A percentile compares a stretch with the other conserved stretches of the same genome.
phyloP scores from a whole-genome alignment of 1,140 invertebrate genomes.

The Galleria mellonella region DNA sequence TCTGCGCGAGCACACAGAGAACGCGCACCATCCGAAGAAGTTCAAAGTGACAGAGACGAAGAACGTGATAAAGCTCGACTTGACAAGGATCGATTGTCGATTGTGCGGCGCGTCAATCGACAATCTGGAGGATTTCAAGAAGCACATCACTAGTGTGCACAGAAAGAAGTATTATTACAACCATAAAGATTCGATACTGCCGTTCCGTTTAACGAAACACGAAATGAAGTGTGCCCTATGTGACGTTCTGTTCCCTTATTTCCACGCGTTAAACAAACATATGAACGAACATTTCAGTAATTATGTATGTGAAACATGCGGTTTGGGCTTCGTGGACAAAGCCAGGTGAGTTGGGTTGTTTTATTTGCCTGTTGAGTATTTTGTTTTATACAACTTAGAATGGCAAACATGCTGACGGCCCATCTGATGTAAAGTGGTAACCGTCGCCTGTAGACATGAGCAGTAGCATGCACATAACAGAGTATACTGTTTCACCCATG shows the following conservation, averaged over 20 bases:
- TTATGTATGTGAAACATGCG: conserved; percentile 79
- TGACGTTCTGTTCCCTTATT: conserved; percentile 40
- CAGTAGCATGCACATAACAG: too few species aligned
- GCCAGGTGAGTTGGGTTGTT: background rate
- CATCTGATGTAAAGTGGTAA: too few species aligned
- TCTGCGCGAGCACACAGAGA: conserved; percentile 33
- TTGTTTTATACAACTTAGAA: too few species aligned
- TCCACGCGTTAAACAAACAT: conserved; percentile 59
- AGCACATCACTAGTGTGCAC: conserved; percentile 37
- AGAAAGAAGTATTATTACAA: conserved; percentile 50
- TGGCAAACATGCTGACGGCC: too few species aligned
- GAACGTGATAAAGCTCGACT: conserved; percentile 55
- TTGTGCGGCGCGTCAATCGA: conserved; percentile 35
- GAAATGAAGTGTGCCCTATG: conserved; percentile 48
- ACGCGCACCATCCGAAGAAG: conserved; percentile 43
- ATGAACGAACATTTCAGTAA: conserved; percentile 66
- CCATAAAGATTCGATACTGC: conserved; percentile 39
- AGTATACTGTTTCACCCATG: too few species aligned
- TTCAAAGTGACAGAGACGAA: conserved; percentile 53
- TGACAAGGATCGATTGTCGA: conserved; percentile 51
- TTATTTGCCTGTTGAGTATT: too few species aligned
- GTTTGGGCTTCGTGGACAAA: conserved; percentile 54
- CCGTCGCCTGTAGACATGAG: too few species aligned
- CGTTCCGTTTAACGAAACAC: conserved; percentile 40
- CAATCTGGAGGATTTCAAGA: conserved; percentile 41